These are phyloP conservation scores for Eupleurogrammus muticus DNA, from an alignment of 2,797 vertebrate genomes.

Conservation along the genomic window DNA sequence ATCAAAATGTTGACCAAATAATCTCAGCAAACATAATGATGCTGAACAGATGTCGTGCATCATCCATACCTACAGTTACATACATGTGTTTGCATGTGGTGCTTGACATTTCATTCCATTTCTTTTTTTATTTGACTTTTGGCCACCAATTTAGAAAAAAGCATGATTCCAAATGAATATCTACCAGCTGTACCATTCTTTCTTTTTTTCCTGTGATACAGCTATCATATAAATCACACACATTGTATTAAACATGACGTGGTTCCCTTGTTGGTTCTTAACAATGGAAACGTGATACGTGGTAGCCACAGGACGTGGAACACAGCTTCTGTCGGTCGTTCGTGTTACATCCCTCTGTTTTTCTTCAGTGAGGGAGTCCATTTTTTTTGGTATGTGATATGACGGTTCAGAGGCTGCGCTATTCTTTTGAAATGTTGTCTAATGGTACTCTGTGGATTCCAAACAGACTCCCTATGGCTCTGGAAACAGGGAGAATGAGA, in stretches of 20 bases:
- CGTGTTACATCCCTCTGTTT: constrained; percentile 49
- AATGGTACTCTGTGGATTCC: constrained; percentile 54
- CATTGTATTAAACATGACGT: constrained; percentile 46
- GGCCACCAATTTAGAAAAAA: not conserved
- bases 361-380: constrained; percentile 36
- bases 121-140: not conserved
- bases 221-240: constrained; percentile 43
- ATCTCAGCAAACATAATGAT: not conserved
- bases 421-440: constrained; percentile 62
- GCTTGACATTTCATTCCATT: too few species aligned
- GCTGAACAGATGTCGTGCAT: not conserved
- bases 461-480: constrained; percentile 34
- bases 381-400: constrained; percentile 63
- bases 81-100: not conserved
- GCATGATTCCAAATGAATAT: not conserved
- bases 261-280: constrained; percentile 33
- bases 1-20: constrained; percentile 1
- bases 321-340: constrained; percentile 49
- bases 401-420: constrained; percentile 45
- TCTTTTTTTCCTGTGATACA: constrained; percentile 24
- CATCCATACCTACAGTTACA: not conserved
- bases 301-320: constrained; percentile 62
- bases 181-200: constrained; percentile 7
- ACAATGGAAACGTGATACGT: constrained; percentile 63
- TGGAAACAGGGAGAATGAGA: constrained; percentile 40